Conservation (phyloP, 30 jellyfish, hydroid and myxozoan genomes). For the Sanderia malayensis region DNA sequence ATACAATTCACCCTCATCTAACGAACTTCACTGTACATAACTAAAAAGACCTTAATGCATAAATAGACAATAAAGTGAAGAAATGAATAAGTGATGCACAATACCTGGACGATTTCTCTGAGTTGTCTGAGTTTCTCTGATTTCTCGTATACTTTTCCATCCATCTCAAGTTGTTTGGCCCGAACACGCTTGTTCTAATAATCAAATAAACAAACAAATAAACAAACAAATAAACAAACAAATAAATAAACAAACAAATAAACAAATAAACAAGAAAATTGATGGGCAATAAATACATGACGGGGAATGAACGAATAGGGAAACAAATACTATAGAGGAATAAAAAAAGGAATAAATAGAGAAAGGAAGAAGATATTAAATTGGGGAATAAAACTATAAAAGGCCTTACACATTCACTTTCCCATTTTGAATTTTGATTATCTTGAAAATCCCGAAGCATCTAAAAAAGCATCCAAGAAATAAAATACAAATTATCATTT, state of each 20-base stretch:
- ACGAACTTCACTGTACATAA: too few species aligned
- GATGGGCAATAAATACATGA: neutral
- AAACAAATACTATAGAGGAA: too few species aligned
- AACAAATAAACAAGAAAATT: too few species aligned
- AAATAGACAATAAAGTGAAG: too few species aligned
- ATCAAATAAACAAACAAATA: neutral
- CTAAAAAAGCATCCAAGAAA: too few species aligned
- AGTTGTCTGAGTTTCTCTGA: slow-evolving; percentile 77
- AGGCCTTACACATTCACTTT: slow-evolving; percentile 83
- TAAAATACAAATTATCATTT: too few species aligned
- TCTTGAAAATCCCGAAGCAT: slow-evolving; percentile 70
- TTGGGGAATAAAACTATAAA: too few species aligned
- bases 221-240: neutral
- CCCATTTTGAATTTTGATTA: slow-evolving; percentile 83
- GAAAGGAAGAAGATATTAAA: neutral
- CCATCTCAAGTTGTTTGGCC: slow-evolving; percentile 83
- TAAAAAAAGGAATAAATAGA: neutral
- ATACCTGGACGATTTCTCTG: slow-evolving; percentile 82
- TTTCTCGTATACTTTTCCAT: slow-evolving; percentile 58
- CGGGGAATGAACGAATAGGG: too few species aligned
- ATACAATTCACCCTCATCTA: too few species aligned
- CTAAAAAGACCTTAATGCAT: too few species aligned
- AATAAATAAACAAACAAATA: neutral
- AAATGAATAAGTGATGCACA: too few species aligned
- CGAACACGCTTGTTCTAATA: slow-evolving; percentile 76